A percentile compares a stretch with the other conserved stretches of the same genome.
phyloP scores from a whole-genome alignment of 2,797 vertebrate genomes.

The Parauchenoglanis punctatus region DNA sequence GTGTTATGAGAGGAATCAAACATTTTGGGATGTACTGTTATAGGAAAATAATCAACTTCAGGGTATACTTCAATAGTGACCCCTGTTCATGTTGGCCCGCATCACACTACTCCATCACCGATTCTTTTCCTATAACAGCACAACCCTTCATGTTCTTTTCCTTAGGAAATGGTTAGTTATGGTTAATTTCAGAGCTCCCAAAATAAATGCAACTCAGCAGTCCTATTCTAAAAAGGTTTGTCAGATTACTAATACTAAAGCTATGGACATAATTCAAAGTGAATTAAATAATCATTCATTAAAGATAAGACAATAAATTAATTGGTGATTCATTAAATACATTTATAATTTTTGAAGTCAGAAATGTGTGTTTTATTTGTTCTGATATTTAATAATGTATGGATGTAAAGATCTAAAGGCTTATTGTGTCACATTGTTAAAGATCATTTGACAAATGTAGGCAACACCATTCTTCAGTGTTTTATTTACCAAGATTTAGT shows the following conservation, averaged over 20 bases:
- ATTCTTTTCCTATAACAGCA: not conserved
- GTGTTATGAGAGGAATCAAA: not conserved
- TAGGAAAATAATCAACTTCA: not conserved
- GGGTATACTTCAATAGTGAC: not conserved
- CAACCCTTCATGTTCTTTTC: not conserved
- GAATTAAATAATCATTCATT: not conserved
- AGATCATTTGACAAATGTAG: not conserved
- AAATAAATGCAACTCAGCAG: not conserved
- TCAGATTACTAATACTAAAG: not conserved
- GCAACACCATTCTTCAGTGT: too few species aligned
- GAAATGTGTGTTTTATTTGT: not conserved
- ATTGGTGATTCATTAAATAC: too few species aligned
- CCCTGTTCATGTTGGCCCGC: not conserved
- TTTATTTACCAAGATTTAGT: not conserved
- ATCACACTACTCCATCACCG: not conserved
- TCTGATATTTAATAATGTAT: not conserved
- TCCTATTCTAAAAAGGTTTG: not conserved
- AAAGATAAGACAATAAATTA: too few species aligned
- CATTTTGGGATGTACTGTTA: not conserved
- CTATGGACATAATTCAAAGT: not conserved
- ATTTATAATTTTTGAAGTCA: not conserved
- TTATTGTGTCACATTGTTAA: too few species aligned
- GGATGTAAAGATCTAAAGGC: not conserved
- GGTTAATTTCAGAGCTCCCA: not conserved
- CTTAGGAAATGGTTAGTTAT: not conserved